Evolutionary conservation across 2,888 invertebrate species (phyloP), one percentile per base, ranked within the genome.

Genomic region (Acleris laterana): DNA sequence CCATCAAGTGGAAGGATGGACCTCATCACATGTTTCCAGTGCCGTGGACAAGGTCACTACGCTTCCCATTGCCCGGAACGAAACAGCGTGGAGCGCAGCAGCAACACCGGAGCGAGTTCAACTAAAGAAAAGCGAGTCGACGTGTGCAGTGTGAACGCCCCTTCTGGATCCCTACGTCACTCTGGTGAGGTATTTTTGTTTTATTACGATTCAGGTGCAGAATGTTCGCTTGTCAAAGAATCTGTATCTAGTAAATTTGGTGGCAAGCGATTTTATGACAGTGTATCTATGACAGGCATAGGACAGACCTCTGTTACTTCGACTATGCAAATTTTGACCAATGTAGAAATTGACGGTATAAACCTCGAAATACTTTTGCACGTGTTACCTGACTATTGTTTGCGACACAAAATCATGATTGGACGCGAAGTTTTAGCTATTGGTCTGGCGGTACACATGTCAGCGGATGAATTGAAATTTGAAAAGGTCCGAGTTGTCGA

Each of bases 161-260:
- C 22, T n/a, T 2, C 49, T 46, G 51, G 52, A 17, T n/a, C 44
- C 2, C 19, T 61, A n/a, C 13, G 11, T 6, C 42, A 53, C 49
- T 11, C 13, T 4, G 73, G 75, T 75, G 68, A 71, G 73, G 9
- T 22, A 22, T 68, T 68, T 66, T 9, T 51, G 44, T 75, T 71
- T 71, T 59, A 25, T 62, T 74, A 44, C 51, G 74, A 72, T 61
- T 72, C 72, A 5, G 73, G 73, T 9, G 70, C 73, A 1, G 71
- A 72, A 52, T 76, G 73, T 20, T 72, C 71, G 25, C 59, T 74
- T 2, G 53, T 73, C 17, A 71, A 68, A 55, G 50, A 71, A 52
- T 53, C n/a, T 56, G 9, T 73, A 3, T 46, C 69, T 5, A 2
- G 11, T 44, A 70, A 67, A 38, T 66, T 72, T 53, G 1, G 11